Evolutionary conservation across 2,113 vertebrate genomes (phyloP).

Genomic region (Saiga tatarica): DNA sequence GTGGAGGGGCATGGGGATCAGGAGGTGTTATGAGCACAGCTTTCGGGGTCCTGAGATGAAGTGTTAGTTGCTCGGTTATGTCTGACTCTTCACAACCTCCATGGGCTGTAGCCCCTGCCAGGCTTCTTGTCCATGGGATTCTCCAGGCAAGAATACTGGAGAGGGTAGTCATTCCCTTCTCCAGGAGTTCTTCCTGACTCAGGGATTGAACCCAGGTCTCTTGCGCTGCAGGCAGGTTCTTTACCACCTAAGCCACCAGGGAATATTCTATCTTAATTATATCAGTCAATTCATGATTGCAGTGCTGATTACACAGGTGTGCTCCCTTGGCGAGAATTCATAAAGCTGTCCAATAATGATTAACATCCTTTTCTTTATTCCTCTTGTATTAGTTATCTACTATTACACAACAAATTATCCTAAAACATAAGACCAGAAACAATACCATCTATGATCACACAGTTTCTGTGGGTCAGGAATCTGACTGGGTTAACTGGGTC

Average conservation of each 20-base stretch:
- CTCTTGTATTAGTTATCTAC: neutral
- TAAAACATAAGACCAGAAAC: neutral
- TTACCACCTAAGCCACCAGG: neutral
- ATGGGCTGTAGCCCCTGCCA: neutral
- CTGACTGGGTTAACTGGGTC: neutral
- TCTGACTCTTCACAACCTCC: neutral
- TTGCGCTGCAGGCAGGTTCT: neutral
- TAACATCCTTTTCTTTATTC: neutral
- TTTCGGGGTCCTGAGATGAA: neutral
- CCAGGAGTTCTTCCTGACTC: neutral
- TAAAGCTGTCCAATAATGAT: neutral
- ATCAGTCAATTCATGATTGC: no score
- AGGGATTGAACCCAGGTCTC: neutral
- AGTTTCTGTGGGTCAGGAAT: neutral
- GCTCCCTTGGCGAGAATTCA: neutral
- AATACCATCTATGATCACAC: neutral
- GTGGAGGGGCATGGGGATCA: rapidly evolving
- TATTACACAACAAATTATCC: neutral
- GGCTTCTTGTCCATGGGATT: neutral
- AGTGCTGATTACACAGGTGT: neutral
- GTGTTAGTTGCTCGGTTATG: neutral
- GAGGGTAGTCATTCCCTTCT: neutral
- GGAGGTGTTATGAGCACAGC: neutral
- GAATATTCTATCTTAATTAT: neutral
- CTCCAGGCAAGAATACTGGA: neutral